phyloP scores from a whole-genome alignment of 2,797 vertebrate species.

The Selene dorsalis region DNA sequence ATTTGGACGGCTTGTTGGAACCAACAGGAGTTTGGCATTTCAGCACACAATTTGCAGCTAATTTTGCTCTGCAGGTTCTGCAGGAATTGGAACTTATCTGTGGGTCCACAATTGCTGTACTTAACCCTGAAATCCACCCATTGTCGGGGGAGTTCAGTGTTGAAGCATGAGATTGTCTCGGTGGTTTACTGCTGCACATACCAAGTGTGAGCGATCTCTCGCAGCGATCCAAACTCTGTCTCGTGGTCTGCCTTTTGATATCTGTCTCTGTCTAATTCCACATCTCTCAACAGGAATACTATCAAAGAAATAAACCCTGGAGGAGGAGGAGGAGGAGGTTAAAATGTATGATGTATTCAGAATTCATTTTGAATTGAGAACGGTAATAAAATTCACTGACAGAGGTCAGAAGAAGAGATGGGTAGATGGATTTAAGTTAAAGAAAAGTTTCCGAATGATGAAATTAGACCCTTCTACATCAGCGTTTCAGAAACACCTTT shows the following conservation, averaged over 20 bases:
- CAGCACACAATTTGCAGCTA: conserved; percentile 7
- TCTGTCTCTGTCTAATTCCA: conserved; percentile 25
- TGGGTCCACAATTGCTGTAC: conserved; percentile 16
- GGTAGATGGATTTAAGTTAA: conserved; percentile 21
- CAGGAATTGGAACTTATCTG: conserved; percentile 11
- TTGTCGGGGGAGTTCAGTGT: conserved; percentile 14
- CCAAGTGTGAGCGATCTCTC: conserved; percentile 46
- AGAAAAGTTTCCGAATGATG: conserved; percentile 21
- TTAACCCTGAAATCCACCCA: conserved; percentile 28
- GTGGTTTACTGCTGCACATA: conserved; percentile 29
- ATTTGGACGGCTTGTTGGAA: conserved; percentile 13
- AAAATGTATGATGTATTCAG: conserved; percentile 27
- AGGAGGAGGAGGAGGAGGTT: conserved; percentile 42
- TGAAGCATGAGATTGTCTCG: conserved; percentile 28
- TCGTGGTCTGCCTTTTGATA: conserved; percentile 22
- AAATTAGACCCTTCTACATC: not conserved
- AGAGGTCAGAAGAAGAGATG: conserved; percentile 35
- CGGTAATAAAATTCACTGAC: too few relatives aligned
- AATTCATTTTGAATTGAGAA: conserved; percentile 35
- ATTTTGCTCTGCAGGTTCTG: conserved; percentile 16
- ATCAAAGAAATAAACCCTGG: conserved; percentile 21
- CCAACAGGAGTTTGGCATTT: conserved; percentile 21
- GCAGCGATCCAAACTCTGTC: conserved; percentile 19
- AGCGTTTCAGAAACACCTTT: not conserved
- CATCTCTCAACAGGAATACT: conserved; percentile 20